Evolutionary conservation across 2,888 invertebrate species (phyloP), one percentile per base, ranked within the genome.

Genomic region (Orthonevra nobilis): DNA sequence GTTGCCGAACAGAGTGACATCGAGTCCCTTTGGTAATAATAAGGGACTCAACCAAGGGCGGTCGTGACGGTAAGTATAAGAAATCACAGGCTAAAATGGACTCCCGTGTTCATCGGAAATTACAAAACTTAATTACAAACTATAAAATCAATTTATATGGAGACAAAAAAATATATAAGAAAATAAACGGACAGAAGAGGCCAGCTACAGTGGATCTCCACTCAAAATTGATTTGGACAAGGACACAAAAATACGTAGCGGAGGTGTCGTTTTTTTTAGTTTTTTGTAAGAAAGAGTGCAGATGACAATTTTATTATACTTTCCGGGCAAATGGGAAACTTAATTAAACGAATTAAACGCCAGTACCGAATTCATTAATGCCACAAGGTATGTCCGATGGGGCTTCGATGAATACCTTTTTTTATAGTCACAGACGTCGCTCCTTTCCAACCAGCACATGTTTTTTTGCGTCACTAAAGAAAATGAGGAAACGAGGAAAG

Each of bases 251-350:
- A n/a, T n/a, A n/a, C n/a, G n/a, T n/a, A n/a, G n/a, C n/a, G n/a
- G n/a, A n/a, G n/a, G n/a, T n/a, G n/a, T n/a, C n/a, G n/a, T n/a
- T n/a, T n/a, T n/a, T n/a, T n/a, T n/a, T n/a, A n/a, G n/a, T n/a
- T n/a, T n/a, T n/a, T n/a, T n/a, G n/a, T n/a, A n/a, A n/a, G n/a
- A 5, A 23, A 28, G 30, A 56, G 46, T 40, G 26, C 66, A 44
- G 48, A 73, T 79, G 72, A 72, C 60, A 73, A 79, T 79, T 79
- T 79, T 79, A 79, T 79, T 79, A 79, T 79, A 54, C 72, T 72
- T 56, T 28, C 2, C 66, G 56, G 42, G 68, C 42, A 61, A 68
- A 72, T 68, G 77, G 48, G 64, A 66, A 61, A 79, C 72, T 79
- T 79, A 79, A 79, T 79, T 79, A 79, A 79, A 75, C 61, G 75